These are phyloP conservation scores for Eulemur rubriventer DNA, from an alignment of 2,797 vertebrate genomes.

Conservation along the genomic window DNA sequence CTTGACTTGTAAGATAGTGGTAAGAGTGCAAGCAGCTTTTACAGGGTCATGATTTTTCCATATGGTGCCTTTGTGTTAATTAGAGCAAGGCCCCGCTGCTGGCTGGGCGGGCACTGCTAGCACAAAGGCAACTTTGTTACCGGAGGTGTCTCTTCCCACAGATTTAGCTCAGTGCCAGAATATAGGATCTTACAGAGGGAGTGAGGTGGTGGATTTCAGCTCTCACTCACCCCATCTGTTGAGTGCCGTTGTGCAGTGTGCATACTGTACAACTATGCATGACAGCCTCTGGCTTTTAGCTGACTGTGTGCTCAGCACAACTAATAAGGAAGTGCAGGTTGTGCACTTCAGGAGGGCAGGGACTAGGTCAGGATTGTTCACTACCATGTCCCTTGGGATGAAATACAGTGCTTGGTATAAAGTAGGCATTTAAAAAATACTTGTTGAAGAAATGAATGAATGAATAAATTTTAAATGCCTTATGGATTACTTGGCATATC, in stretches of 20 bases:
- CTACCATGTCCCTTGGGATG: not conserved
- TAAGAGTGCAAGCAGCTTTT: not conserved
- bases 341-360: not conserved
- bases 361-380: not conserved
- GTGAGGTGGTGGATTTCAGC: not conserved
- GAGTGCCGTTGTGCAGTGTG: not conserved
- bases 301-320: not conserved
- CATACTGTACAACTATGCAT: too few relatives aligned
- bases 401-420: not conserved
- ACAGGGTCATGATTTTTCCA: fast-evolving
- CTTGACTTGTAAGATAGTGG: not conserved
- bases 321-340: not conserved
- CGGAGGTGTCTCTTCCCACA: not conserved
- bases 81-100: not conserved
- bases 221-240: not conserved
- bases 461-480: not conserved
- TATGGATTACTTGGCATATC: not conserved
- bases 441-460: not conserved
- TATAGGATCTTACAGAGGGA: not conserved
- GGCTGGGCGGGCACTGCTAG: too few relatives aligned
- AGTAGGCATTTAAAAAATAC: not conserved
- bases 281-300: not conserved
- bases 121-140: not conserved
- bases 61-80: not conserved
- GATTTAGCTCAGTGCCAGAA: not conserved